Percentiles rank a stretch among this genome's conserved stretches.
phyloP scores from a whole-genome alignment of 2,113 vertebrate genomes.

The Neodontobutis hainanensis region DNA sequence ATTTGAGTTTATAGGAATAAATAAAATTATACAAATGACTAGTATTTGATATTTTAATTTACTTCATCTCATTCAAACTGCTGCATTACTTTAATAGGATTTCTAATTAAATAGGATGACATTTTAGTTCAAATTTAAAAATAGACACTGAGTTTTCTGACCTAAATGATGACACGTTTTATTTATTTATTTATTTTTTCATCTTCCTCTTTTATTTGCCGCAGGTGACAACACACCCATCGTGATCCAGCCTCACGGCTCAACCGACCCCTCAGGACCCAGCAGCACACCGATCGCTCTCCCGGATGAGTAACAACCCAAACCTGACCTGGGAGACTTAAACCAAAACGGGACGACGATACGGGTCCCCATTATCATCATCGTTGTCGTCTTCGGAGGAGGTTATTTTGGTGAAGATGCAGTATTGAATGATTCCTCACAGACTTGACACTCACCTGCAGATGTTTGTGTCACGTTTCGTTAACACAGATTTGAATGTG shows the following conservation, averaged over 20 bases:
- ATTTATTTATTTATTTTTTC: background rate
- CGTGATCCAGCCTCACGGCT: slow-evolving; percentile 50
- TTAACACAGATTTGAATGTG: slow-evolving; percentile 33
- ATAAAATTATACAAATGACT: no score
- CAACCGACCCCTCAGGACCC: slow-evolving; percentile 7
- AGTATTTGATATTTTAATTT: no score
- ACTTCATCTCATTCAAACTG: no score
- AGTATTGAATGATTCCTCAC: slow-evolving; percentile 12
- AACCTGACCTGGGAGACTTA: background rate
- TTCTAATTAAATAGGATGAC: no score
- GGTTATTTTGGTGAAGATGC: background rate
- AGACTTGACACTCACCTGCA: background rate
- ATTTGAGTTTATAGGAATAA: no score
- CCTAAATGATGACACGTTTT: no score
- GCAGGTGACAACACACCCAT: slow-evolving; percentile 60
- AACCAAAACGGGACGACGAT: background rate
- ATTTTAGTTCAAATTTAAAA: no score
- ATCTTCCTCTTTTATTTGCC: background rate
- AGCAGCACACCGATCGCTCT: background rate
- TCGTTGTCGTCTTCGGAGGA: background rate
- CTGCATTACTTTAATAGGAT: no score
- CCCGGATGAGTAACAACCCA: background rate
- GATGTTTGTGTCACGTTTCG: slow-evolving; percentile 13
- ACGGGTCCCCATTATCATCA: background rate
- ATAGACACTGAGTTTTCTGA: no score